phyloP scores from a whole-genome alignment of 2,888 invertebrate genomes.

The Xestia sexstrigata region DNA sequence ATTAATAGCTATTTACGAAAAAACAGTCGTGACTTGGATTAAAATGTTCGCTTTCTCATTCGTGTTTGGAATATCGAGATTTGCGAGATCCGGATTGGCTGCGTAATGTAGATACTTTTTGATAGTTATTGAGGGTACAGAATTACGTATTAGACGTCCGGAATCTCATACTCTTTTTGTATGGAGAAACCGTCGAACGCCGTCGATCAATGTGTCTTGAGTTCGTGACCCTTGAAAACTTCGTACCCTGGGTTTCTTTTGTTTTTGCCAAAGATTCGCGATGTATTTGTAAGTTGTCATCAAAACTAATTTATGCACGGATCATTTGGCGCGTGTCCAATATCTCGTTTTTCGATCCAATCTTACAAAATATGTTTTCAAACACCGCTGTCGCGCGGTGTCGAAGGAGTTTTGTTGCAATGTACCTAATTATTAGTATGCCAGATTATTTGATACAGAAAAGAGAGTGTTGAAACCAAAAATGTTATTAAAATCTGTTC shows the following conservation, averaged over 20 bases:
- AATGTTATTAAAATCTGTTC: neutral
- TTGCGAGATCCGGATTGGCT: conserved; percentile 47
- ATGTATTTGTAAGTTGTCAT: neutral
- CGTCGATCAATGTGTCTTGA: neutral
- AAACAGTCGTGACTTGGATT: conserved; percentile 64
- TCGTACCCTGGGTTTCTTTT: neutral
- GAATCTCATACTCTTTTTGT: neutral
- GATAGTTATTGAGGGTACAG: neutral
- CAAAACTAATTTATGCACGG: neutral
- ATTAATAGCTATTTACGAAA: conserved; percentile 62
- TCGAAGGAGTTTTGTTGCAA: neutral
- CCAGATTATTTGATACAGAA: neutral
- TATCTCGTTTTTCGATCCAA: neutral
- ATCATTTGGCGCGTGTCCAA: neutral
- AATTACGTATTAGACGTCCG: conserved; percentile 5
- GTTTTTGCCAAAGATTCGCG: neutral
- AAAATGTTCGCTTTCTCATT: conserved; percentile 61
- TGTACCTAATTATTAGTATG: neutral
- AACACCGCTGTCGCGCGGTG: neutral
- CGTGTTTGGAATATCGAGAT: conserved; percentile 60
- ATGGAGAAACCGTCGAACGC: neutral
- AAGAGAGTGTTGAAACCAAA: neutral
- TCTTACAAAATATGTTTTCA: neutral
- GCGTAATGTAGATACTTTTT: conserved; percentile 8
- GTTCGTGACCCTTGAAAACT: neutral